Percentiles rank a stretch among this genome's conserved stretches.
Conservation (phyloP, 2,797 vertebrate genomes). For the Phoeniculus purpureus region DNA sequence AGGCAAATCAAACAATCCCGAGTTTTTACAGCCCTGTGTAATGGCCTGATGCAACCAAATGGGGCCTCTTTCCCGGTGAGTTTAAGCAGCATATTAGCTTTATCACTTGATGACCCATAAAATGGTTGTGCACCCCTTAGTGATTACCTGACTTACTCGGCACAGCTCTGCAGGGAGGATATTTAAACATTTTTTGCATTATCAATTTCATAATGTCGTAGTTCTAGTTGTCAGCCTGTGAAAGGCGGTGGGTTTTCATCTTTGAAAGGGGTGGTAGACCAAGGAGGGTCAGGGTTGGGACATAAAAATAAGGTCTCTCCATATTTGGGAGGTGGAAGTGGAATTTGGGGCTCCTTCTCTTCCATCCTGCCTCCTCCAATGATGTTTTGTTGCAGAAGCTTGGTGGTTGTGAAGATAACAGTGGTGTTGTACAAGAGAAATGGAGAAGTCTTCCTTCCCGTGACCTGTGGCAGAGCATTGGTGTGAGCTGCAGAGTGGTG, state of each 20-base stretch:
- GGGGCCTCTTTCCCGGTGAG: conserved; percentile 45
- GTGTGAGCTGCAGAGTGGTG: rapidly evolving
- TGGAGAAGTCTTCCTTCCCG: neutral
- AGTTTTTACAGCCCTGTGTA: conserved; percentile 64
- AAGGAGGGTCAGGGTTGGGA: neutral
- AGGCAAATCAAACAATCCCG: conserved; percentile 73
- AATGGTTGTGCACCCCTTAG: conserved; percentile 72
- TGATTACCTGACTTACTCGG: conserved; percentile 75
- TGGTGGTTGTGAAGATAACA: rapidly evolving
- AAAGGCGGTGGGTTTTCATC: neutral
- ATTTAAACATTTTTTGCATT: conserved; percentile 72
- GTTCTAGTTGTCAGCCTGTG: neutral
- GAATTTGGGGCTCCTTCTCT: neutral
- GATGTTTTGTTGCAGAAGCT: neutral
- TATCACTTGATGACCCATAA: conserved; percentile 75
- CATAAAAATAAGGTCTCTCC: neutral
- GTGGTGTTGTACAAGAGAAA: neutral
- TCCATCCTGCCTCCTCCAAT: neutral
- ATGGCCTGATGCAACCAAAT: conserved; percentile 40
- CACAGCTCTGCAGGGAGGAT: conserved; percentile 60
- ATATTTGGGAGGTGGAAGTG: rapidly evolving
- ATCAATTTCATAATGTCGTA: conserved; percentile 60
- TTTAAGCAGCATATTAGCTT: conserved; percentile 57
- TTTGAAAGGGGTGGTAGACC: neutral
- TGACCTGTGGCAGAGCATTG: rapidly evolving